Evolutionary conservation across 1,140 invertebrate genomes (phyloP).

Genomic region (Colletes latitarsis): DNA sequence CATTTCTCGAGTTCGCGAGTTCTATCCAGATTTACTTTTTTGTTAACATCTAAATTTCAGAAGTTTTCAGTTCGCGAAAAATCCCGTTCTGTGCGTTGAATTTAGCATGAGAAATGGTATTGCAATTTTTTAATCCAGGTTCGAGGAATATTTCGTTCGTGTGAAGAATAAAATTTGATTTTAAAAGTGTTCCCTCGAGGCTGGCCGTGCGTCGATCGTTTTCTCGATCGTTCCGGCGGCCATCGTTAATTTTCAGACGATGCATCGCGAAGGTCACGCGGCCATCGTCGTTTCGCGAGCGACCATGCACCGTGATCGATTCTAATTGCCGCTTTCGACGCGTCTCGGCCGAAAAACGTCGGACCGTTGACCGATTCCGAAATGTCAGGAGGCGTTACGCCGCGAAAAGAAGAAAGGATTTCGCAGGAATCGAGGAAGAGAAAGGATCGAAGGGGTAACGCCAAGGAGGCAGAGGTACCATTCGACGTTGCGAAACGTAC

Average conservation of each 20-base stretch:
- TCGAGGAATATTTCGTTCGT: too few relatives aligned
- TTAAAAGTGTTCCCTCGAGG: too few relatives aligned
- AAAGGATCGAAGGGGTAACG: conserved; percentile 31
- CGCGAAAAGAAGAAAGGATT: conserved; percentile 43
- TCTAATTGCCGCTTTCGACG: neutral
- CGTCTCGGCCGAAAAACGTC: conserved; percentile 11
- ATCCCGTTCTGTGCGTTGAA: too few relatives aligned
- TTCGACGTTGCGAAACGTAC: conserved; percentile 50
- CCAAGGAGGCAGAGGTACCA: conserved; percentile 1
- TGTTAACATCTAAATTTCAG: too few relatives aligned
- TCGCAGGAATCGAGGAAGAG: conserved; percentile 30
- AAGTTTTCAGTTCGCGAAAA: too few relatives aligned
- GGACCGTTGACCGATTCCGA: conserved; percentile 12
- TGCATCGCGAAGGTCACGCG: neutral
- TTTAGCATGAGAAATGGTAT: too few relatives aligned
- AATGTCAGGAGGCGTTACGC: conserved; percentile 40
- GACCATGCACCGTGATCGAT: neutral
- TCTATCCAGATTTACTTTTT: too few relatives aligned
- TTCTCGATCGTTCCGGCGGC: neutral
- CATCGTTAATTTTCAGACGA: neutral
- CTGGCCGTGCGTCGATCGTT: neutral
- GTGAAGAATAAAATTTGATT: too few relatives aligned
- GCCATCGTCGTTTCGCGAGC: neutral
- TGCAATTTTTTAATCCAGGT: too few relatives aligned
- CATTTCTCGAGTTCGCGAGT: too few relatives aligned